Base-by-base conservation (phyloP, 2,113 vertebrate genomes). In the Sorex araneus region DNA sequence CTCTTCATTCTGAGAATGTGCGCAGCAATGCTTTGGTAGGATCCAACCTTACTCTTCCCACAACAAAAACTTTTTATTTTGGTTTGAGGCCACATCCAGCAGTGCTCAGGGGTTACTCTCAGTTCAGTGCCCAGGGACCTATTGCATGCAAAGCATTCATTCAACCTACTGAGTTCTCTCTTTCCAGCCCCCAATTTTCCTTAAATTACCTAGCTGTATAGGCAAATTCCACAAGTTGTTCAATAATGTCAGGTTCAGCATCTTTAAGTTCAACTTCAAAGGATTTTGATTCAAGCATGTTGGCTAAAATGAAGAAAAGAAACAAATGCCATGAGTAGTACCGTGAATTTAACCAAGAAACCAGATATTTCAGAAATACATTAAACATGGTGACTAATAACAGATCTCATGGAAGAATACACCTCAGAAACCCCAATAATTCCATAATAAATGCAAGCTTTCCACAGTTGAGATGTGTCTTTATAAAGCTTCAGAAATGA, bases 201-300 rank as follows among this genome's bases (percentile, higher is more conserved):
- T 66, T 84, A 50, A 95, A 95, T 94, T 97, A 99, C 99, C 99
- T 98, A 63, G 99, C 99, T 28, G 99, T 99, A 97, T 99, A 99
- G 94, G 99, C 98, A 97, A 99, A 99, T 94, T 99, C 99, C 97
- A 99, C 99, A 1, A 99, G 98, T 90, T 99, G 98, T 92, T 99
- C 99, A 96, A 99, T 99, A 95, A 99, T 99, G 96, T 99, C 99
- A 66, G 99, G 99, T 75, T 99, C 99, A 27, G 99, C 99, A 96
- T 98, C 99, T 97, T 99, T 99, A 87, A 99, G 98, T 95, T 99
- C 99, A 96, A 99, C 99, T 97, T 99, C 99, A 91, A 99, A 99
- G 79, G 99, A 99, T 87, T 98, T 99, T 7, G 99, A 99, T 97
- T 99, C 99, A 97, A 99, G 98, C 99, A 99, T 99, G 97, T 99